Evolutionary conservation across 2,888 invertebrate species (phyloP), one percentile per base, ranked within the genome.

Genomic region (Ichneumoninae sp.): DNA sequence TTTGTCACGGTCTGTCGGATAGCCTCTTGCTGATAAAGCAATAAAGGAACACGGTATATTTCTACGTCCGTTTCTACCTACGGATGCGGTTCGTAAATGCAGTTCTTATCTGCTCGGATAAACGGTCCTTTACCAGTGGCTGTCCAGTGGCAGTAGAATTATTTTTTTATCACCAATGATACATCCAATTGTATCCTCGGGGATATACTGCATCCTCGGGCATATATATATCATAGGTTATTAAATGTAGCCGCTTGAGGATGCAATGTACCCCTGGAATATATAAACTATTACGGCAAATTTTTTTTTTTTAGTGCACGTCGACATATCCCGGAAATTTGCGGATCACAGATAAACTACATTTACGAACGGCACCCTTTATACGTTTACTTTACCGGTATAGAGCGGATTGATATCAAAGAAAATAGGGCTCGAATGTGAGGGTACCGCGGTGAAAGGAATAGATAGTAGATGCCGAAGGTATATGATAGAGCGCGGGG

Each of bases 401-500:
- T 5, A 3, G 40, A 40, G 40, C 22, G 57, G 54, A 54, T n/a
- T 54, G 50, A 66, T 22, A 3, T 36, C 6, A 22, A 66, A 60
- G 36, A 54, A 22, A 57, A 57, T 57, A 26, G 57, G 50, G 36
- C 33, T 22, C 26, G 19, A 36, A 36, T 26, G 68, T 10, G 57
- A 19, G 33, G 52, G 36, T 40, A 33, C 33, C 60, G 81, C 40
- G 47, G 57, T 60, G 57, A 57, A 54, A 68, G 33, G 65, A 75
- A 74, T 69, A 71, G 60, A 16, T 63, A 30, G 63, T 63, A 30
- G 16, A 63, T 10, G 33, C 26, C 4, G 70, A 26, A 69, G 65
- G 40, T 73, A 47, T 57, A 68, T 16, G 60, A 68, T 71, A 19
- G 60, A 77, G 66, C 40, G 68, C 44, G 16, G 57, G 16, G 78